Conservation (phyloP, 2,888 invertebrate genomes). For the Andrena bucephala region DNA sequence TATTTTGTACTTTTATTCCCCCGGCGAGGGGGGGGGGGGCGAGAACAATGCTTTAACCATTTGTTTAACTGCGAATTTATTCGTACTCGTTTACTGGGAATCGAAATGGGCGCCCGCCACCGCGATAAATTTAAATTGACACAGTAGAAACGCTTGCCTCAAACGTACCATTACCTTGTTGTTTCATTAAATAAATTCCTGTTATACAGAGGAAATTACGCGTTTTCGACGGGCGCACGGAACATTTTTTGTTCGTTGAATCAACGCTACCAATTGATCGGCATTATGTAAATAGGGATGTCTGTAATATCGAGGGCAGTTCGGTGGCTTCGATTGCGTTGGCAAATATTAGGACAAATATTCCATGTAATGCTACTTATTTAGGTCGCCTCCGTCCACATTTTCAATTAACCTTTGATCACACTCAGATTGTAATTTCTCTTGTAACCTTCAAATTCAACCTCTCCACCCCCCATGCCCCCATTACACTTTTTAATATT, state of each 20-base stretch:
- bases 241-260: constrained; percentile 2
- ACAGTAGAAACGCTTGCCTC: background rate
- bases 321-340: background rate
- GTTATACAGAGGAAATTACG: background rate
- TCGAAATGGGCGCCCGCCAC: background rate
- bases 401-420: background rate
- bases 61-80: constrained; percentile 21
- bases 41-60: background rate
- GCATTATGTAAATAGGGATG: background rate
- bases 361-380: background rate
- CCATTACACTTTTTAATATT: no score
- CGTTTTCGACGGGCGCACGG: no score
- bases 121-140: constrained; percentile 36
- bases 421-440: no score
- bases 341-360: background rate
- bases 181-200: constrained; percentile 21
- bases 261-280: background rate
- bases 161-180: constrained; percentile 1
- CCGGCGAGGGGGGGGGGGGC: background rate
- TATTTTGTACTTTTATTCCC: background rate
- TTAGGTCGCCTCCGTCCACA: background rate
- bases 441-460: no score
- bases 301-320: constrained; percentile 8
- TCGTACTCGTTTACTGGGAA: background rate
- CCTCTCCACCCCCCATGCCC: no score